Percentiles rank a stretch among this genome's conserved stretches.
Evolutionary conservation across 1,140 invertebrate species (phyloP).

Genomic region (Drosophila ogumai): DNA sequence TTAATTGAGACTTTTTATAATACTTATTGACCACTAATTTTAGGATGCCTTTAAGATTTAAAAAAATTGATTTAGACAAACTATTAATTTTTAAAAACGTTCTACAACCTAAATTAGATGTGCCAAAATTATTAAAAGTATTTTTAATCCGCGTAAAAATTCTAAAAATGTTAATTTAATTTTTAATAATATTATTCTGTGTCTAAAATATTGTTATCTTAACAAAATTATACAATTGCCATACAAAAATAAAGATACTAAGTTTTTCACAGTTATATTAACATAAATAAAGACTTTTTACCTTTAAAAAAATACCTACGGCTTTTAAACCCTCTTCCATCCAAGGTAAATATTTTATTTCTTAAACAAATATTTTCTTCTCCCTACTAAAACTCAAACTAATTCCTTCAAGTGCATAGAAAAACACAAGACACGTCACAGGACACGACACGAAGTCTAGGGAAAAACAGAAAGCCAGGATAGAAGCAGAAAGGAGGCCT

Average conservation of each 20-base stretch:
- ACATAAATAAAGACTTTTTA: not conserved
- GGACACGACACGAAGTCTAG: constrained; percentile 2
- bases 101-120: no score
- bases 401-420: constrained; percentile 5
- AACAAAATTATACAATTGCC: no score
- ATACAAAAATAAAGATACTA: not conserved
- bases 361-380: not conserved
- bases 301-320: not conserved
- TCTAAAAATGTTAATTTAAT: not conserved
- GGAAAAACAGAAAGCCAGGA: constrained; percentile 11
- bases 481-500: constrained; percentile 11
- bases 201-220: no score
- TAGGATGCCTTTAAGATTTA: no score
- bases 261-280: not conserved
- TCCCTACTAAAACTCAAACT: no score
- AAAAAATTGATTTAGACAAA: not conserved
- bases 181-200: not conserved
- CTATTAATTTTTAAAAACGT: not conserved
- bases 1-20: not conserved
- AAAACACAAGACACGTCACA: constrained; percentile 13
- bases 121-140: not conserved
- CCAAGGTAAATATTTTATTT: not conserved
- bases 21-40: no score
- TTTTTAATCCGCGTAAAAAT: not conserved
- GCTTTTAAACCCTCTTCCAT: no score